Base-by-base conservation (phyloP, 2,113 vertebrate species). In the Dryoscopus gambensis region DNA sequence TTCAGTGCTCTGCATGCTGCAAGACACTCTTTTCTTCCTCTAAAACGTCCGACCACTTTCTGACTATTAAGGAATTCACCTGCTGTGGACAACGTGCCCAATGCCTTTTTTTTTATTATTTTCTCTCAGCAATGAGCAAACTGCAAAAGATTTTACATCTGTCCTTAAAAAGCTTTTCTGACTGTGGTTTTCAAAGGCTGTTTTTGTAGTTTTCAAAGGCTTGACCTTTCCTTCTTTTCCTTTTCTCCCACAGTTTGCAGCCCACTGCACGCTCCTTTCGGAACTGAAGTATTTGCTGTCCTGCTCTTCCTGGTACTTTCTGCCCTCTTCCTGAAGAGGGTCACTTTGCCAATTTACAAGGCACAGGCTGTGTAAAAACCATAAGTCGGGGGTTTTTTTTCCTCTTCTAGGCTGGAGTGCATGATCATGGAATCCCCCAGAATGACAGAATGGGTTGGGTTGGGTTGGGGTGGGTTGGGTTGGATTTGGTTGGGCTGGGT, bases 311-410 rank as follows among this genome's bases (percentile, higher is more conserved):
- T 31, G 35, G 4, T 27, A 11, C 12, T 71, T 71, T 56, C 44
- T 50, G 12, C 31, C 47, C 13, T 70, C 2, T n/a, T 60, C 3
- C 37, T 56, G 49, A 49, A 76, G 53, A 52, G 9, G 13, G 5
- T 42, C 3, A 0, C 10, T 60, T 68, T 60, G 53, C 28, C 47
- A 17, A 2, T 81, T 74, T 39, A 20, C 18, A 74, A 18, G 23
- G 42, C 21, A 68, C 40, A 13, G 9, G 7, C 18, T 44, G 24
- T 39, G 46, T 9, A 40, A 60, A 81, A 64, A 35, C 0, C 13
- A 10, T 2, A 6, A 14, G 13, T 28, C 3, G 17, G 1, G 5
- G 5, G 2, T 16, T 14, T 35, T 14, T 35, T 70, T 53, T 40
- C 22, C 4, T 4, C 20, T 22, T 78, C 14, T 37, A 57, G 55